Percentiles rank a stretch among this genome's conserved stretches.
phyloP scores from a whole-genome alignment of 2,888 invertebrate species.

The Ptychoptera albimana region DNA sequence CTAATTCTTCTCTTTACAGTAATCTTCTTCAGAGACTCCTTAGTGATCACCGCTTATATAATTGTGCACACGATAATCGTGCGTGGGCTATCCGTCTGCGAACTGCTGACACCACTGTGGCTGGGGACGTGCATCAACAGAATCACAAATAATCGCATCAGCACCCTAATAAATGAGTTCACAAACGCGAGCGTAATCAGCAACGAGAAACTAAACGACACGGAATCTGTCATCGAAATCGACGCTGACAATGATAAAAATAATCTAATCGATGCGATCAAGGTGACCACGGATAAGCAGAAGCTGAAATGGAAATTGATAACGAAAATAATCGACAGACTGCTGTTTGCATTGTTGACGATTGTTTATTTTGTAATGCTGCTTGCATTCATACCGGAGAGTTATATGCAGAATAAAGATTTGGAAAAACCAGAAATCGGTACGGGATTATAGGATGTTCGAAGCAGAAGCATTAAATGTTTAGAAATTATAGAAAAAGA shows the following conservation, averaged over 20 bases:
- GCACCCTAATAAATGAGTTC: too few relatives aligned
- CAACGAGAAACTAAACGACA: too few relatives aligned
- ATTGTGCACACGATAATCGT: conserved; percentile 10
- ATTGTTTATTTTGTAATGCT: conserved; percentile 8
- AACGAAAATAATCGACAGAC: conserved; percentile 9
- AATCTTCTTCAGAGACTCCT: conserved; percentile 13
- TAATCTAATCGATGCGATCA: background rate
- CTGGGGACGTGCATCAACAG: conserved; percentile 7
- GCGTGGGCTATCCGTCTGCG: conserved; percentile 7
- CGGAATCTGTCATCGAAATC: background rate
- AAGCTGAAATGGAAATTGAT: conserved; percentile 6
- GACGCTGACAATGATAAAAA: background rate
- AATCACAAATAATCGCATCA: background rate
- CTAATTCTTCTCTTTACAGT: conserved; percentile 11
- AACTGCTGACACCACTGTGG: conserved; percentile 9
- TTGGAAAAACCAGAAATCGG: background rate
- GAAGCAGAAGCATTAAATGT: too few relatives aligned
- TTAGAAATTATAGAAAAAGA: too few relatives aligned
- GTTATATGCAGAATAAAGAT: background rate
- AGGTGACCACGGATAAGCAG: background rate
- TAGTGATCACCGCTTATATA: conserved; percentile 10
- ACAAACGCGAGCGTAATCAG: too few relatives aligned
- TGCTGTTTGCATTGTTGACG: conserved; percentile 7
- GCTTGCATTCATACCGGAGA: conserved; percentile 7
- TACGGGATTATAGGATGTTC: background rate